Base-by-base conservation (phyloP, 2,797 vertebrate species). In the Bradypodion ventrale region DNA sequence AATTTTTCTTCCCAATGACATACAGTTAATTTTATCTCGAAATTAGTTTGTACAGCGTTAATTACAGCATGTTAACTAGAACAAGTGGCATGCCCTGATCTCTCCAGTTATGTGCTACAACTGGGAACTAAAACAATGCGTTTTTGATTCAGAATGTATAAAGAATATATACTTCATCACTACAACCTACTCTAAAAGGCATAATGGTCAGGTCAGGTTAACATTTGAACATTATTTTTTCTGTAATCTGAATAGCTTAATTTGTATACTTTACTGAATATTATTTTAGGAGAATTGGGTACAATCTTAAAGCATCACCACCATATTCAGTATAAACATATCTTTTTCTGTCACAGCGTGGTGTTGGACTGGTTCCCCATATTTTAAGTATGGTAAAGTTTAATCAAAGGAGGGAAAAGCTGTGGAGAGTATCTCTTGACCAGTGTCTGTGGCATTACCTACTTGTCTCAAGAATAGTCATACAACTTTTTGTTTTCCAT, bases 21-120 rank as follows among this genome's bases (percentile, higher is more conserved):
- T 82, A 85, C 68, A 89, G 89, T 94, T 92, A 94, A 93, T 95
- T 95, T 94, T 91, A 93, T 90, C 94, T 92, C 93, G 94, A 93
- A 95, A 91, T 92, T 91, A 92, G 87, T 73, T 91, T 94, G 92
- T 93, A 93, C 80, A 88, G 32, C 91, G 85, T 90, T 92, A 95
- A 94, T 94, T 93, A 93, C 3, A 8, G 89, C 89, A 89, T 83
- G 84, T 59, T 85, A 92, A 87, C 83, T 92, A 87, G 82, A 87
- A 84, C 90, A 88, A 94, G 88, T 85, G 82, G 93, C 27, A 89
- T 19, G 32, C 70, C 93, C 19, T 56, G 92, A 80, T 91, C 90
- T 78, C n/a, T 80, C 74, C 75, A 81, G 56, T n/a, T n/a, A 78
- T 52, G 75, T 35, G 83, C 0, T 32, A 76, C 35, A 60, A 85